Conservation (phyloP, 1,140 invertebrate genomes). For the Akabosia matsudoensis region DNA sequence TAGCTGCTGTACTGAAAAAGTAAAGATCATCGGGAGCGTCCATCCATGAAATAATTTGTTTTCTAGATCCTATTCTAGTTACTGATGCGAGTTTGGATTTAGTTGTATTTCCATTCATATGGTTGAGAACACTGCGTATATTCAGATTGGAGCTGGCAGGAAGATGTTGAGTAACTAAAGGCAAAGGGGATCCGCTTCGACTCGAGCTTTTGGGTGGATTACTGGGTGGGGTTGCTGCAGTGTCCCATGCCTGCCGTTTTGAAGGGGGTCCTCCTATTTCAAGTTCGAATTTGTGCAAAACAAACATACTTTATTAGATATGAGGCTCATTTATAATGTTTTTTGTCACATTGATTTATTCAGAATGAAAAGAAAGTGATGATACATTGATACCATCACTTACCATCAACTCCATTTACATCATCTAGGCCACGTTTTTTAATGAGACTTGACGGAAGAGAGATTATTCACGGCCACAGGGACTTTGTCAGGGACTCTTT, state of each 20-base stretch:
- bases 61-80: constrained; percentile 64
- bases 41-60: constrained; percentile 95
- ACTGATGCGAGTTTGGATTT: constrained; percentile 57
- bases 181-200: constrained; percentile 50
- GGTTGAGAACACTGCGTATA: constrained; percentile 49
- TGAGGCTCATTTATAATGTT: too few relatives aligned
- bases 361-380: constrained; percentile 32
- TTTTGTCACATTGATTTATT: constrained; percentile 29
- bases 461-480: constrained; percentile 58
- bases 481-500: constrained; percentile 70
- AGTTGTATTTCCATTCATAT: constrained; percentile 56
- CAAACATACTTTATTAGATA: neutral
- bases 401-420: constrained; percentile 83
- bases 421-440: constrained; percentile 79
- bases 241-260: constrained; percentile 62
- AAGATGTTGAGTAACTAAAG: constrained; percentile 40
- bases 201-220: constrained; percentile 53
- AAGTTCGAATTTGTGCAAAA: neutral
- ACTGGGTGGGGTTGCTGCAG: constrained; percentile 58
- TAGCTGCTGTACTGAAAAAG: constrained; percentile 82
- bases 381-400: constrained; percentile 51
- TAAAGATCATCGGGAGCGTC: constrained; percentile 96
- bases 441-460: constrained; percentile 57
- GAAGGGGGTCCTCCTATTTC: constrained; percentile 53
- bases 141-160: constrained; percentile 46